Base-by-base conservation (phyloP, 2,888 invertebrate genomes). In the Axea sp. region DNA sequence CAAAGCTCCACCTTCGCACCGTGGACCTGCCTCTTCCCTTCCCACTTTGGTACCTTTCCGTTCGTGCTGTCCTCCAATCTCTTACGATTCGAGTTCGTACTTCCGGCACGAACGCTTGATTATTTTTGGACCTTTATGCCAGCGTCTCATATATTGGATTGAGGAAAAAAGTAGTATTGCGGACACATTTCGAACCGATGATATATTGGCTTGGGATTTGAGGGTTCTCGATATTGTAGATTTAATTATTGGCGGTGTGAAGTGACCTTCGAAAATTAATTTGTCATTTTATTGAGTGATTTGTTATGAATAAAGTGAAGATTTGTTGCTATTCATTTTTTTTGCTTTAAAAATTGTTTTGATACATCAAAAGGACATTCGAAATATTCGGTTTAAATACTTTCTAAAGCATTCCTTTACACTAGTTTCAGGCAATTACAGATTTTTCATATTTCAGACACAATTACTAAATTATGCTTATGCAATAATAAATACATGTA, bases 1-100 rank as follows among this genome's bases (percentile, higher is more conserved):
- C 47, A n/a, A 57, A 15, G 78, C 79, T 77, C 78, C 81, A 68
- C 81, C 81, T 67, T 60, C 53, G 41, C 6, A 59, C 15, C 31
- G 12, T 49, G 41, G 51, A 19, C 60, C 64, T 65, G 64, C 43
- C 41, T 47, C 43, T 26, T 28, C 39, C 47, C 60, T 35, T 22
- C 72, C 65, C 55, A 55, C 43, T 41, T 45, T 15, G 7, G 31
- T 65, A 62, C 55, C 67, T 60, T 39, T 59, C 53, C 71, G 55
- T 65, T 73, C 45, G 55, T 22, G 57, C 72, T 69, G 74, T 76
- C 73, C 75, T 75, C 72, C 75, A 74, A 74, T 74, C 74, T 69
- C 45, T 33, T 51, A 57, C 74, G 64, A 73, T 73, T 67, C 65
- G 53, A 60, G 60, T 55, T 45, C 65, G 31, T 33, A 59, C 68